These are phyloP conservation scores for Nothocercus julius DNA, from an alignment of 2,113 vertebrate species.

Conservation along the genomic window DNA sequence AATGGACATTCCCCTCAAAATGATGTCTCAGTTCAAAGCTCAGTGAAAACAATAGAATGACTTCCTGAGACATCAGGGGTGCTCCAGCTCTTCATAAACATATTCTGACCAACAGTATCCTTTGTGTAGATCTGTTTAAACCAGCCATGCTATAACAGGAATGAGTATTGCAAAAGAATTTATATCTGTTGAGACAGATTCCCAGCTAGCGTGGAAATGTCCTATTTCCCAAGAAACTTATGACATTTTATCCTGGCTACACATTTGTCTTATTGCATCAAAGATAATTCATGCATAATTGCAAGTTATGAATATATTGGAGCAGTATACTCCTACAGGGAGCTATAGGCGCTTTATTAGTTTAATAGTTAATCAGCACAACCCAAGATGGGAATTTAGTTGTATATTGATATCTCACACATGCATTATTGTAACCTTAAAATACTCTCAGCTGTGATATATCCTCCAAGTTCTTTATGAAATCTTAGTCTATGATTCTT, in stretches of 20 bases:
- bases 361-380: slow-evolving; percentile 1
- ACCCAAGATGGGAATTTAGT: neutral
- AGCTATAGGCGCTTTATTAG: slow-evolving; percentile 26
- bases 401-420: neutral
- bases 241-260: neutral
- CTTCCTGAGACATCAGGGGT: neutral
- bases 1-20: neutral
- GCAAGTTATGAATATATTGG: neutral
- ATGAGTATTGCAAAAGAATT: neutral
- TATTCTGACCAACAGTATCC: neutral
- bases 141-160: neutral
- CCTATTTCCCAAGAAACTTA: neutral
- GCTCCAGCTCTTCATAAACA: neutral
- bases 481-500: neutral
- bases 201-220: neutral
- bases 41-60: neutral
- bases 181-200: neutral
- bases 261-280: neutral
- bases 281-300: slow-evolving; percentile 14
- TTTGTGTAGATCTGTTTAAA: neutral
- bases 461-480: neutral
- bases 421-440: slow-evolving; percentile 11
- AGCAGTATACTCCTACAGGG: neutral
- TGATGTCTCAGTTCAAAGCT: neutral
- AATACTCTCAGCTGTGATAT: neutral